A percentile compares a stretch with the other conserved stretches of the same genome.
phyloP scores from a whole-genome alignment of 2,888 invertebrate genomes.

The Adelphocoris suturalis region DNA sequence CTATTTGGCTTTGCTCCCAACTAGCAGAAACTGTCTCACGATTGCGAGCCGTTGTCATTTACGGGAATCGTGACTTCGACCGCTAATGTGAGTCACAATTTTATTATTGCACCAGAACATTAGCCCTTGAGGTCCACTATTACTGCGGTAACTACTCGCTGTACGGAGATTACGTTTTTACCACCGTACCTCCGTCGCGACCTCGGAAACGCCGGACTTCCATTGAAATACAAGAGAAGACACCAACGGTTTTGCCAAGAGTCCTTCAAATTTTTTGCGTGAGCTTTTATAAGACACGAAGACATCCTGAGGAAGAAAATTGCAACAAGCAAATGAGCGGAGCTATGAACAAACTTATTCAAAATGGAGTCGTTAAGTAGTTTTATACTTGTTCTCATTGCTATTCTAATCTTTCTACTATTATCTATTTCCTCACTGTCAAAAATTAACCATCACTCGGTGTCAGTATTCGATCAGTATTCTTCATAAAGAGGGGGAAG shows the following conservation, averaged over 20 bases:
- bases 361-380: too few relatives aligned
- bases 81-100: conserved; percentile 11
- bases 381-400: too few relatives aligned
- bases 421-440: too few relatives aligned
- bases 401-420: too few relatives aligned
- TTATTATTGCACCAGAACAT: conserved; percentile 22
- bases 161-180: background rate
- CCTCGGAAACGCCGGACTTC: background rate
- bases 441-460: too few relatives aligned
- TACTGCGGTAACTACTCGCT: conserved; percentile 16
- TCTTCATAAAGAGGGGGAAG: too few relatives aligned
- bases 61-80: background rate
- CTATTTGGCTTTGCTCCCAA: background rate
- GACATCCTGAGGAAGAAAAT: too few relatives aligned
- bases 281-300: too few relatives aligned
- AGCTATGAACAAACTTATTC: too few relatives aligned
- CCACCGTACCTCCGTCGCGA: background rate
- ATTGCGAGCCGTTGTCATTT: conserved; percentile 4
- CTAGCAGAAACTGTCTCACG: background rate
- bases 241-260: background rate
- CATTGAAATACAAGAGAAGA: conserved; percentile 2
- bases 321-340: too few relatives aligned
- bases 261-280: too few relatives aligned
- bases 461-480: too few relatives aligned
- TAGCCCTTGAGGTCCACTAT: background rate